These are phyloP conservation scores for Cyprinella venusta DNA, from an alignment of 2,797 vertebrate species.

Conservation along the genomic window DNA sequence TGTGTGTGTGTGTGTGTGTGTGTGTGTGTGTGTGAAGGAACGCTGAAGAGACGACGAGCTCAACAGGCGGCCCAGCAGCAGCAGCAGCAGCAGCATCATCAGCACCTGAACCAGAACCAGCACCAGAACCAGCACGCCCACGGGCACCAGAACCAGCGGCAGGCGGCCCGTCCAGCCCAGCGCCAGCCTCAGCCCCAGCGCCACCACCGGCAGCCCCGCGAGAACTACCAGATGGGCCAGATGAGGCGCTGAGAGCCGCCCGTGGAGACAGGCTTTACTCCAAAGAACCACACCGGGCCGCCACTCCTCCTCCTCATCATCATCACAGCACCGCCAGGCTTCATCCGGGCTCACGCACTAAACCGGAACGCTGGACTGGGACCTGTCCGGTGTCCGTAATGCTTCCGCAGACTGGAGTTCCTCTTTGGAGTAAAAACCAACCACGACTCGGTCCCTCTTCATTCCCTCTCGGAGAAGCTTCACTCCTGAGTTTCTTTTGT, in stretches of 20 bases:
- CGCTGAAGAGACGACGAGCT: constrained; percentile 95
- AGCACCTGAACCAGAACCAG: constrained; percentile 73
- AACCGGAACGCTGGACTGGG: constrained; percentile 50
- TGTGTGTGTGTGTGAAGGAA: constrained; percentile 88
- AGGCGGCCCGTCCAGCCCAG: constrained; percentile 69
- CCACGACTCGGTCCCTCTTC: constrained; percentile 21
- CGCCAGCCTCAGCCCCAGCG: constrained; percentile 84
- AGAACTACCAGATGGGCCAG: constrained; percentile 91
- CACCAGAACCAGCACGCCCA: constrained; percentile 59
- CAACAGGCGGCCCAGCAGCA: constrained; percentile 85
- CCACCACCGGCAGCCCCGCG: constrained; percentile 77
- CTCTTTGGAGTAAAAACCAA: not conserved
- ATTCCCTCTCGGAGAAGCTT: not conserved
- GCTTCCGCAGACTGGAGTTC: constrained; percentile 1
- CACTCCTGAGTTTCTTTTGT: not conserved
- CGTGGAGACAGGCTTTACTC: constrained; percentile 40
- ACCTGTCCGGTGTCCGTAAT: not conserved
- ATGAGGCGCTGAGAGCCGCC: constrained; percentile 82
- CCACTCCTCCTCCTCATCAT: not conserved
- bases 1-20: not conserved
- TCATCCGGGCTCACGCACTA: not conserved
- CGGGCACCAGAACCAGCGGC: constrained; percentile 72
- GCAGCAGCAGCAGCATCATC: constrained; percentile 76
- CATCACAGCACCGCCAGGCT: not conserved
- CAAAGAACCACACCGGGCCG: not conserved